phyloP scores from a whole-genome alignment of 2,797 vertebrate species.

The Taeniopygia guttata region DNA sequence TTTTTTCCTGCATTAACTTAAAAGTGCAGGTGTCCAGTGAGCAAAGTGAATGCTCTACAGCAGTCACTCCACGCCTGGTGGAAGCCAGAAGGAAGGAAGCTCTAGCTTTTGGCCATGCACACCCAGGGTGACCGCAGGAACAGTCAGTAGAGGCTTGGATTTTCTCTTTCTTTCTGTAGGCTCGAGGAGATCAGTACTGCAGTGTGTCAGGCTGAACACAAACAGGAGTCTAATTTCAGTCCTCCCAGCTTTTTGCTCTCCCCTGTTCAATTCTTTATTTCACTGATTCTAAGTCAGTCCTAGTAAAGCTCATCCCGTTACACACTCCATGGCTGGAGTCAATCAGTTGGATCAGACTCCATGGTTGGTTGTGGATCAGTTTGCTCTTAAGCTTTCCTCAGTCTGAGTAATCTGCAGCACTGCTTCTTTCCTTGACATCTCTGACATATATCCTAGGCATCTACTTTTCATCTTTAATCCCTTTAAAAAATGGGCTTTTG shows the following conservation, averaged over 20 bases:
- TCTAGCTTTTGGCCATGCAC: background rate
- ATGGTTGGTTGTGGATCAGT: background rate
- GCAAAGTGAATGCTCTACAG: background rate
- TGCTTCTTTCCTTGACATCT: conserved; percentile 15
- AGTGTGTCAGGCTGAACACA: background rate
- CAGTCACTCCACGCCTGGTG: background rate
- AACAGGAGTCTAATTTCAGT: background rate
- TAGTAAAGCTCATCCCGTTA: background rate
- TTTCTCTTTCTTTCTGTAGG: background rate
- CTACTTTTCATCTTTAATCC: conserved; percentile 36
- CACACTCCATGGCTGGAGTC: background rate
- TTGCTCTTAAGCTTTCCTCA: conserved; percentile 34
- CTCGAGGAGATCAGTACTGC: background rate
- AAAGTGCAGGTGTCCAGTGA: background rate
- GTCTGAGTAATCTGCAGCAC: background rate
- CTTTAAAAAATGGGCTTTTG: conserved; percentile 35
- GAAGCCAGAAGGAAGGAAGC: background rate
- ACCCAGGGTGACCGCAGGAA: background rate
- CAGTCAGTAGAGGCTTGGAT: background rate
- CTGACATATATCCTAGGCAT: conserved; percentile 20
- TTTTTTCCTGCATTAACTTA: background rate
- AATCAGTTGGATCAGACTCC: background rate
- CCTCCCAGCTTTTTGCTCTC: background rate
- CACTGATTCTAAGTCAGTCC: background rate
- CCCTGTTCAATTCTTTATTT: conserved; percentile 1